These are phyloP conservation scores for Anoncus sp. DNA, from an alignment of 2,888 invertebrate genomes.

Conservation along the genomic window DNA sequence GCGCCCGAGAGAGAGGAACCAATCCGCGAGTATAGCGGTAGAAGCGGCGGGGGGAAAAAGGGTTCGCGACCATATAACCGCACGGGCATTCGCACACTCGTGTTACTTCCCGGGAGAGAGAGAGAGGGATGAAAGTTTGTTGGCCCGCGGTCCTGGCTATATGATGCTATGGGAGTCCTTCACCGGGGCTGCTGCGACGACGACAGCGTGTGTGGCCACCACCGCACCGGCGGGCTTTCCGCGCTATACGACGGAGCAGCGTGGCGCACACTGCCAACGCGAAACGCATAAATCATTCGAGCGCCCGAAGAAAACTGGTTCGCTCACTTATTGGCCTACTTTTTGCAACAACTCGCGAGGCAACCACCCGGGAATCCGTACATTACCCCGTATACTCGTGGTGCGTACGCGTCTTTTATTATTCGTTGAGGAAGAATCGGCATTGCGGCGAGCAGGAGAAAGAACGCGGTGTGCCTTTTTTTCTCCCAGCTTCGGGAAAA, in stretches of 20 bases:
- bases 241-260: too few relatives aligned
- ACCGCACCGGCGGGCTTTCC: slow-evolving; percentile 54
- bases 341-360: slow-evolving; percentile 66
- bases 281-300: slow-evolving; percentile 71
- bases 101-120: slow-evolving; percentile 3
- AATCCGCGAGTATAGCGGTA: background rate
- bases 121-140: background rate
- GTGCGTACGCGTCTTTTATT: background rate
- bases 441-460: background rate
- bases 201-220: slow-evolving; percentile 59
- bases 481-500: too few relatives aligned
- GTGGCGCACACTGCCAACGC: slow-evolving; percentile 16
- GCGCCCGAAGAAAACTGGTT: slow-evolving; percentile 73
- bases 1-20: slow-evolving; percentile 12
- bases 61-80: slow-evolving; percentile 12
- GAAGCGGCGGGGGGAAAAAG: background rate
- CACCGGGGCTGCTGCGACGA: slow-evolving; percentile 28
- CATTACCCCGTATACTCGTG: slow-evolving; percentile 4
- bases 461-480: too few relatives aligned
- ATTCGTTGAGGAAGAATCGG: slow-evolving; percentile 11
- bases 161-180: slow-evolving; percentile 54
- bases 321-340: slow-evolving; percentile 77
- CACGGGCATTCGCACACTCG: slow-evolving; percentile 25
- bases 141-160: slow-evolving; percentile 42
- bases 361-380: background rate